Evolutionary conservation across 2,797 vertebrate genomes (phyloP), one percentile per base, ranked within the genome.

Genomic region (Esox lucius): DNA sequence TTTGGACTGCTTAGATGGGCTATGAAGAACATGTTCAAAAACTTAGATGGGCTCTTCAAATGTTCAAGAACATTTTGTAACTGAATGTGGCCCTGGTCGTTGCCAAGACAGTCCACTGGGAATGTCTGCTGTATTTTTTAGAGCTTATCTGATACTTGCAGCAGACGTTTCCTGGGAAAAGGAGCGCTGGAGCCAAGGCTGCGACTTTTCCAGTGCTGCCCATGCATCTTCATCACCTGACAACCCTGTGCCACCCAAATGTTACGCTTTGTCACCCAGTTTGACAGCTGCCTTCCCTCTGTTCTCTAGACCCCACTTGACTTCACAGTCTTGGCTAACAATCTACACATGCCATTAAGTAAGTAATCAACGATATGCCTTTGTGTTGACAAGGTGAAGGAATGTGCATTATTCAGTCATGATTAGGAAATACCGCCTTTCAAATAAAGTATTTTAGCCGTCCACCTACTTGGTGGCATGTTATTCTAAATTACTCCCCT

Each of bases 91-190:
- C 42, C 24, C 8, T 59, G 56, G 56, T 59, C 9, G 11, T 59
- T 59, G 5, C n/a, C 56, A 24, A 4, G 56, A 59, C 56, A 19
- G 59, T 59, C 9, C 8, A 7, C 56, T 26, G 56, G 22, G 56
- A 26, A 19, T 26, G 56, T 61, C 22, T 61, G 22, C 56, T 61
- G 56, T 61, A 24, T 24, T 61, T n/a, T 24, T 61, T 17, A 24
- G 56, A 24, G 56, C 56, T 61, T 61, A 61, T 61, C 56, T 61
- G 56, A 61, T 61, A n/a, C 22, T 24, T 13, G 56, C 56, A 61
- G 56, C 56, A 61, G 56, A 26, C 3, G 11, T 61, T 61, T 61
- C 56, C 11, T 4, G 11, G n/a, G 22, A 24, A 61, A 12, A 11
- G 56, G 11, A 61, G 56, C 12, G 42, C 22, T 61, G 56, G n/a